Conservation (phyloP, 1,140 invertebrate genomes). For the Diabrotica virgifera region DNA sequence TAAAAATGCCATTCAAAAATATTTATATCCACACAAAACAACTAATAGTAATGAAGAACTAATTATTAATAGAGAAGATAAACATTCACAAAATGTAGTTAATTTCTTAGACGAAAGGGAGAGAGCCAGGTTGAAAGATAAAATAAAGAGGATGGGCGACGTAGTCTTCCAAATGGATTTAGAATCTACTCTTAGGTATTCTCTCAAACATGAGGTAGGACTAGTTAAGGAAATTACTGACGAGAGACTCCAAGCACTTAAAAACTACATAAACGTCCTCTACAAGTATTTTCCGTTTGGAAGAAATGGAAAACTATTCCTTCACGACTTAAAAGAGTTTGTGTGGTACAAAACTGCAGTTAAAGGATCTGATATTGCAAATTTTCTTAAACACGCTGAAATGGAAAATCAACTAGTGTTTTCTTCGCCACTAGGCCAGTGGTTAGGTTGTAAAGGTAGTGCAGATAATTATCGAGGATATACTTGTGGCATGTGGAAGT, state of each 20-base stretch:
- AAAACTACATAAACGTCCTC: constrained; percentile 68
- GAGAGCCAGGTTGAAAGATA: constrained; percentile 30
- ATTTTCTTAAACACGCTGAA: constrained; percentile 55
- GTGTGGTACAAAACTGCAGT: constrained; percentile 50
- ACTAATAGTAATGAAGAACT: constrained; percentile 43
- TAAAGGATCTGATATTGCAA: constrained; percentile 57
- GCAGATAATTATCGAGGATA: constrained; percentile 74
- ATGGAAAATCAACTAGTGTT: constrained; percentile 54
- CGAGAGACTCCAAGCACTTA: constrained; percentile 67
- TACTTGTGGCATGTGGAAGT: constrained; percentile 93
- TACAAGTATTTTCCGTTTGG: constrained; percentile 71
- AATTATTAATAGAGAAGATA: constrained; percentile 31
- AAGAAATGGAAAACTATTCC: constrained; percentile 60
- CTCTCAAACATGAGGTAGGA: constrained; percentile 77
- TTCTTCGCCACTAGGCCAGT: constrained; percentile 60
- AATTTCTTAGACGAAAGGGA: constrained; percentile 40
- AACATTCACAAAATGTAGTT: constrained; percentile 33
- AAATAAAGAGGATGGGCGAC: constrained; percentile 49
- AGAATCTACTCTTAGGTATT: constrained; percentile 77
- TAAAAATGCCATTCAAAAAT: constrained; percentile 29
- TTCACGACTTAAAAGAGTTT: constrained; percentile 54
- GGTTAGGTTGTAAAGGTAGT: constrained; percentile 83
- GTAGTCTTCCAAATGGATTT: constrained; percentile 79
- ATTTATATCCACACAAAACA: constrained; percentile 45
- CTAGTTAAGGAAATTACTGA: constrained; percentile 65